Evolutionary conservation across 2,113 vertebrate species (phyloP).

Genomic region (Charina bottae): DNA sequence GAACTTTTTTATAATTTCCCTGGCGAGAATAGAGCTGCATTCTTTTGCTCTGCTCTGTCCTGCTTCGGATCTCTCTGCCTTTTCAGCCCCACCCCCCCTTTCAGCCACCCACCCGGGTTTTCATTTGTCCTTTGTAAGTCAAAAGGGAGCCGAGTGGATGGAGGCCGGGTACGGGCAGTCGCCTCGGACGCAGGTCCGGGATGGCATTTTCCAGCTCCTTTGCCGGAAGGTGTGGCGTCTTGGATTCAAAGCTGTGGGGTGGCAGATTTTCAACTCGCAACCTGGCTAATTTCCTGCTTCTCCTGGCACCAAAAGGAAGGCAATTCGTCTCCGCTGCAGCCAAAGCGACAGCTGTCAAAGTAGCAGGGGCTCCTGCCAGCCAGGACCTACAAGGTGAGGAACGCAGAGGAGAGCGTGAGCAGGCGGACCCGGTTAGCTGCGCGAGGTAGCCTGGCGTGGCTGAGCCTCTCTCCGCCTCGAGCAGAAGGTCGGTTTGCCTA

Average conservation of each 20-base stretch:
- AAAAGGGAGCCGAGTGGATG: slow-evolving; percentile 70
- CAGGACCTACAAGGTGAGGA: slow-evolving; percentile 83
- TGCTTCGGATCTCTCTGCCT: slow-evolving; percentile 81
- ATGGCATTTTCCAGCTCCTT: slow-evolving; percentile 69
- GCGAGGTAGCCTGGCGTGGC: not conserved
- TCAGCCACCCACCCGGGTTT: slow-evolving; percentile 35
- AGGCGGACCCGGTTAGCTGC: slow-evolving; percentile 54
- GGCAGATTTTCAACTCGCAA: slow-evolving; percentile 78
- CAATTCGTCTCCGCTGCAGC: slow-evolving; percentile 76
- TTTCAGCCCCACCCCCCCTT: slow-evolving; percentile 56
- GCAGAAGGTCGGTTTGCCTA: slow-evolving; percentile 51
- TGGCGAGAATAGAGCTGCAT: slow-evolving; percentile 94
- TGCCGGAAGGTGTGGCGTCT: slow-evolving; percentile 77
- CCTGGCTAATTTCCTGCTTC: slow-evolving; percentile 85
- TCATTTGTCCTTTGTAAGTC: slow-evolving; percentile 74
- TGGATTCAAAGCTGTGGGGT: slow-evolving; percentile 73
- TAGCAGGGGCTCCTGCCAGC: slow-evolving; percentile 74
- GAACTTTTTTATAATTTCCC: slow-evolving; percentile 99
- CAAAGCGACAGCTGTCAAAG: slow-evolving; percentile 84
- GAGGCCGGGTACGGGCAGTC: slow-evolving; percentile 66
- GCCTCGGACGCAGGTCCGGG: slow-evolving; percentile 66
- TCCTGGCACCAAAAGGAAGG: slow-evolving; percentile 81
- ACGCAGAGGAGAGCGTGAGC: slow-evolving; percentile 66
- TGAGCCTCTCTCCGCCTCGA: slow-evolving; percentile 11
- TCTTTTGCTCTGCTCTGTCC: slow-evolving; percentile 87